Percentiles rank a stretch among this genome's conserved stretches.
Conservation (phyloP, 2,113 vertebrate genomes). For the Rhea americana region DNA sequence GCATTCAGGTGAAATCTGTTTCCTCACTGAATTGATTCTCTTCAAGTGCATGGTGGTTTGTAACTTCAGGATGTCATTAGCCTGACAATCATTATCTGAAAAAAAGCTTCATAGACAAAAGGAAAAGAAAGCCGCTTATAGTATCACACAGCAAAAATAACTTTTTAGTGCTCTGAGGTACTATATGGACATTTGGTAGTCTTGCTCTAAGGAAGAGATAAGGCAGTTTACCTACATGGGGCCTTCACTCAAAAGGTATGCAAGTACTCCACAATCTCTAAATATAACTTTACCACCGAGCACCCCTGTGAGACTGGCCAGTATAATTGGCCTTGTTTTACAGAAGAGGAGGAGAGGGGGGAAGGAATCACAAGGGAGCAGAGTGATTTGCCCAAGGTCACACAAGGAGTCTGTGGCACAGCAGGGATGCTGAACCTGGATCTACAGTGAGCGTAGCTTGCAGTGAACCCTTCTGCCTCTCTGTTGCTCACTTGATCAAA, state of each 20-base stretch:
- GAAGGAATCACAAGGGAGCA: fast-evolving
- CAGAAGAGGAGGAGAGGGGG: not conserved
- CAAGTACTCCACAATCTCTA: not conserved
- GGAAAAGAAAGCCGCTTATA: not conserved
- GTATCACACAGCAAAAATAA: not conserved
- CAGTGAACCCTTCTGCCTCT: not conserved
- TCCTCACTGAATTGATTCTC: constrained; percentile 14
- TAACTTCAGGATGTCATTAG: constrained; percentile 34
- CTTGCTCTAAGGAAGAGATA: not conserved
- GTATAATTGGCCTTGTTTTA: constrained; percentile 7
- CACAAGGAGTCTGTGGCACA: not conserved
- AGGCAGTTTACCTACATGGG: not conserved
- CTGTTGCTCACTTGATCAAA: constrained; percentile 37
- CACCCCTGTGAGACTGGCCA: not conserved
- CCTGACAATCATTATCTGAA: not conserved
- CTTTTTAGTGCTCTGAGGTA: not conserved
- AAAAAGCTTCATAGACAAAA: constrained; percentile 3
- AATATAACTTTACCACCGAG: fast-evolving
- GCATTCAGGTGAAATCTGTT: constrained; percentile 33
- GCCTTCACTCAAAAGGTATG: not conserved
- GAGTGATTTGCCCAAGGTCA: constrained; percentile 35
- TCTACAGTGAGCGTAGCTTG: not conserved
- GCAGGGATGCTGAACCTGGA: constrained; percentile 10
- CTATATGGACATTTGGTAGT: not conserved
- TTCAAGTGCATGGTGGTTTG: constrained; percentile 1